Evolutionary conservation across 2,113 vertebrate genomes (phyloP), one percentile per base, ranked within the genome.

Genomic region (Bucco capensis): DNA sequence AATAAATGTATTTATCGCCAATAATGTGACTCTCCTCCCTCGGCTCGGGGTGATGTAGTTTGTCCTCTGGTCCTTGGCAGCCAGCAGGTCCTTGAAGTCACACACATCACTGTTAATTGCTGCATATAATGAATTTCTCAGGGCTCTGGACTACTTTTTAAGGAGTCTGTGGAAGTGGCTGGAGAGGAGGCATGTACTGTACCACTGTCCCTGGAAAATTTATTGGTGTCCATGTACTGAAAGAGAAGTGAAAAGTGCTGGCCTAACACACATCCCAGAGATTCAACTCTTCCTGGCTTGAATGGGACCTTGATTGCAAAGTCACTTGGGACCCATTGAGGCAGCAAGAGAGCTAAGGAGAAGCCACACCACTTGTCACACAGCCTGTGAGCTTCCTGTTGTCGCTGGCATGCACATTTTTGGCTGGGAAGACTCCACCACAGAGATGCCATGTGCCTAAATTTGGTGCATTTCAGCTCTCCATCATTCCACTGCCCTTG

Each of bases 181-280:
- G 92, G 60, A 80, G 86, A 2, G 0, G 42, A 77, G 83, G 64
- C 73, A 61, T 64, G 84, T 71, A 64, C 90, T 91, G 85, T 94
- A 61, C 88, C 30, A 4, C n/a, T 84, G 93, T 89, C 81, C 19
- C 84, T 3, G 61, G 84, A 28, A 79, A 82, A 96, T 95, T 91
- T 87, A 87, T 92, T 11, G 87, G 53, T 60, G 84, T 82, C 61
- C 92, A 4, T 2, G 77, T 40, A 40, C 89, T 91, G 90, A 95
- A 96, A 96, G 92, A 69, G 78, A 60, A 91, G 84, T 18, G 90
- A 61, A 4, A 64, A 89, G 35, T 33, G 90, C 66, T 75, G 83
- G 91, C 91, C 81, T 74, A 58, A 44, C 66, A 53, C 73, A 65
- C 2, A 74, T 67, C 84, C 69, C 53, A 0, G 8, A 70, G 95